Evolutionary conservation across 1,140 invertebrate species (phyloP).

Genomic region (Cydia splendana): DNA sequence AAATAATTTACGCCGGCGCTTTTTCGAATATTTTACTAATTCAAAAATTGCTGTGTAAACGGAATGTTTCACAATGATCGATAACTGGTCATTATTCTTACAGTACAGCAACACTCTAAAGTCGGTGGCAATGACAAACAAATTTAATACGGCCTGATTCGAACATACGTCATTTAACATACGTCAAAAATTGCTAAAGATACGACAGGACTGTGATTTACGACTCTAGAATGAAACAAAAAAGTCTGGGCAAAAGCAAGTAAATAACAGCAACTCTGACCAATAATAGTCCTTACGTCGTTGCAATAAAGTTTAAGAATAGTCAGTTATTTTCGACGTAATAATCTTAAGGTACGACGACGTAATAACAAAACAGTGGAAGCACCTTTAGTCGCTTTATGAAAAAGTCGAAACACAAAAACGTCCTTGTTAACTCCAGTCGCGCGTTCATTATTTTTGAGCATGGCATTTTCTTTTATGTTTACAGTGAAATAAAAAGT

Average conservation of each 20-base stretch:
- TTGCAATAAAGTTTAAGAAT: too few relatives aligned
- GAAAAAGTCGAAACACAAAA: background rate
- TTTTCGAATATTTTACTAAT: background rate
- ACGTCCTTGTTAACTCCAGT: background rate
- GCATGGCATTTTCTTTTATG: background rate
- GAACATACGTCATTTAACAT: too few relatives aligned
- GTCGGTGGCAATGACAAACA: too few relatives aligned
- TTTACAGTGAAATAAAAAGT: conserved; percentile 7
- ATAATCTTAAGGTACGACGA: background rate
- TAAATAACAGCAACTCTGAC: too few relatives aligned
- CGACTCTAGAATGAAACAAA: too few relatives aligned
- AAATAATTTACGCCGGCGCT: background rate
- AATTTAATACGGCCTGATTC: too few relatives aligned
- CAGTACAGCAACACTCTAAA: too few relatives aligned
- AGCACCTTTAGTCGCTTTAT: background rate
- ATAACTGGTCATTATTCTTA: background rate
- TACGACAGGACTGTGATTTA: too few relatives aligned
- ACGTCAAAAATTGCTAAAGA: too few relatives aligned
- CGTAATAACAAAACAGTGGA: background rate
- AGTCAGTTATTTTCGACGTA: too few relatives aligned
- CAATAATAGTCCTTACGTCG: too few relatives aligned
- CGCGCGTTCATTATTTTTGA: conserved; percentile 7
- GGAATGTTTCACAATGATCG: background rate
- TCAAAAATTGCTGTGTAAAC: background rate
- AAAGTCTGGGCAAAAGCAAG: too few relatives aligned